These are phyloP conservation scores for Amphiprion ocellaris DNA, from an alignment of 2,113 vertebrate genomes.

Conservation along the genomic window DNA sequence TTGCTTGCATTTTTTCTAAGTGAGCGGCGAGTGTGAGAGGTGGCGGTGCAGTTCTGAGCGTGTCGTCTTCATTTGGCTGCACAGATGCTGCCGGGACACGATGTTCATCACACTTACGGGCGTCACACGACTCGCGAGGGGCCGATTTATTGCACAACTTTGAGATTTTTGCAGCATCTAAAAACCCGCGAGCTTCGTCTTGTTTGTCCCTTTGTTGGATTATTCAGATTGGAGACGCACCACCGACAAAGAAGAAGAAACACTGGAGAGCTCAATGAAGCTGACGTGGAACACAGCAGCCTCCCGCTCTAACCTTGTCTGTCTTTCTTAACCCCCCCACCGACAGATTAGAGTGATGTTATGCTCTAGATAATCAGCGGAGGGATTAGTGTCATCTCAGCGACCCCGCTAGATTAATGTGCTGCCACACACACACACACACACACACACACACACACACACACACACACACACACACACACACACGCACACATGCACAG, in stretches of 20 bases:
- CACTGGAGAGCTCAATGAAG: constrained; percentile 36
- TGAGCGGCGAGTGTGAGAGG: too few species aligned
- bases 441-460: constrained; percentile 41
- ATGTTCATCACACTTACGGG: not conserved
- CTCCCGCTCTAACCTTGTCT: constrained; percentile 59
- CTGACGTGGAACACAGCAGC: constrained; percentile 27
- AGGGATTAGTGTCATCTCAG: constrained; percentile 83
- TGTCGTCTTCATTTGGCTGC: not conserved
- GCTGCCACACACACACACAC: constrained; percentile 47
- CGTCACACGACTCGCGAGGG: not conserved
- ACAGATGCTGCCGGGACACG: not conserved
- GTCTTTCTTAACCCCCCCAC: constrained; percentile 66
- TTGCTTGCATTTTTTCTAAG: too few species aligned
- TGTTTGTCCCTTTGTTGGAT: not conserved
- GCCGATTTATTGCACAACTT: too few species aligned
- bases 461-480: constrained; percentile 42
- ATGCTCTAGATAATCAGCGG: constrained; percentile 82
- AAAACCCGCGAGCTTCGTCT: too few species aligned
- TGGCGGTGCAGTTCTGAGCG: too few species aligned
- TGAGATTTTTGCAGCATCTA: too few species aligned
- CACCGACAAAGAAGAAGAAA: constrained; percentile 16
- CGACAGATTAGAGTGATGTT: constrained; percentile 81
- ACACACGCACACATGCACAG: constrained; percentile 37
- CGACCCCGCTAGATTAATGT: constrained; percentile 79
- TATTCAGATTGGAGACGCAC: not conserved